phyloP scores from a whole-genome alignment of 64 coral and sea anemone genomes.

The Dendrophyllia cribrosa region DNA sequence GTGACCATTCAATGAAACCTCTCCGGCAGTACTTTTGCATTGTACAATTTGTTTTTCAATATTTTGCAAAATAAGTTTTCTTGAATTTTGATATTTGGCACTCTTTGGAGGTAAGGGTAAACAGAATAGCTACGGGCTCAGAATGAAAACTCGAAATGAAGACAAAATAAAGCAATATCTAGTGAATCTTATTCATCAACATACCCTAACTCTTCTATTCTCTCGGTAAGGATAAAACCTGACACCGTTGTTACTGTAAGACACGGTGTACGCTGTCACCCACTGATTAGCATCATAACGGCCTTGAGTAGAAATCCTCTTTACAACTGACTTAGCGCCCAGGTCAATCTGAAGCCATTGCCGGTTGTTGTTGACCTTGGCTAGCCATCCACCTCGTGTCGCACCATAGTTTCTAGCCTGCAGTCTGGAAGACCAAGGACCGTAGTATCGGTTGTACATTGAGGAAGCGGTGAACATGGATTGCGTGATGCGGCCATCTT shows the following conservation, averaged over 20 bases:
- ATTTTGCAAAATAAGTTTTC: no score
- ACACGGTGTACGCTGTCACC: conserved; percentile 60
- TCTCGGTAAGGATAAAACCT: conserved; percentile 59
- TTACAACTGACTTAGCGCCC: conserved; percentile 20
- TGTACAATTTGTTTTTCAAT: no score
- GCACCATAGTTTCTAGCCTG: conserved; percentile 17
- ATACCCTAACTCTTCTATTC: conserved; percentile 51
- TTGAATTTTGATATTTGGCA: no score
- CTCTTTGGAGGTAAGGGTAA: no score
- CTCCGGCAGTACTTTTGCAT: no score
- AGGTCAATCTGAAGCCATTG: conserved; percentile 77
- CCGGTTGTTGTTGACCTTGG: conserved; percentile 33
- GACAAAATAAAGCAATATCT: neutral
- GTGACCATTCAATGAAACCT: no score
- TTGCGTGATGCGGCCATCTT: conserved; percentile 90
- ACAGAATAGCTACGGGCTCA: no score
- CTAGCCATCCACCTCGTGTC: conserved; percentile 43
- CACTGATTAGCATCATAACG: conserved; percentile 59
- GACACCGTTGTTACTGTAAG: conserved; percentile 52
- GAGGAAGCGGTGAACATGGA: conserved; percentile 84
- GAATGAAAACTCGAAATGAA: no score
- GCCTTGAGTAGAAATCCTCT: conserved; percentile 55
- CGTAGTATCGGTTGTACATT: conserved; percentile 78
- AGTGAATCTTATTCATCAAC: neutral
- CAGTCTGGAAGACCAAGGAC: conserved; percentile 76